Evolutionary conservation across 2,888 invertebrate genomes (phyloP).

Genomic region (Eilema griseolum): DNA sequence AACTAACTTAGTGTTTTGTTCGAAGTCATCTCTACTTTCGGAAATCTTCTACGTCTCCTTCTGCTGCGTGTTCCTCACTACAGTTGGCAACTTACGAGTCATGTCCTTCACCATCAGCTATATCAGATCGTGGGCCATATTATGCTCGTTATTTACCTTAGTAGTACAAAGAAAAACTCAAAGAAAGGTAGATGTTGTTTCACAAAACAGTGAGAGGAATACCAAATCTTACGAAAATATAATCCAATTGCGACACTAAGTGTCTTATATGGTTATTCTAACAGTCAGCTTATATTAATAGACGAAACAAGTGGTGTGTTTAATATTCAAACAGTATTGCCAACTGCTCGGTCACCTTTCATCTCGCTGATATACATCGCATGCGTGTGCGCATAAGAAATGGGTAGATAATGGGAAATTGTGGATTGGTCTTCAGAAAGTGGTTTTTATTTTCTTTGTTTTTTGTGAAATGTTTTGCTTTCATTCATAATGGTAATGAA

Average conservation of each 20-base stretch:
- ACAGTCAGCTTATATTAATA: slow-evolving; percentile 47
- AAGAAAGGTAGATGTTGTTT: slow-evolving; percentile 12
- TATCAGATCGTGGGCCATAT: background rate
- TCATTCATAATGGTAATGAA: background rate
- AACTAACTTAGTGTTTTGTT: too few relatives aligned
- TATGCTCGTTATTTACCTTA: background rate
- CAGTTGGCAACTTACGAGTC: too few relatives aligned
- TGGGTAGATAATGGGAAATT: slow-evolving; percentile 49
- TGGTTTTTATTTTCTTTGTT: slow-evolving; percentile 3
- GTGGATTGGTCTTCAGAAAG: slow-evolving; percentile 40
- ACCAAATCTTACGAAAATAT: slow-evolving; percentile 11
- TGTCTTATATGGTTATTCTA: slow-evolving; percentile 41
- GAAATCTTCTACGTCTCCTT: too few relatives aligned
- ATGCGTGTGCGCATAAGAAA: slow-evolving; percentile 56
- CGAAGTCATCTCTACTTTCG: too few relatives aligned
- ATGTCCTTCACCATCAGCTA: background rate
- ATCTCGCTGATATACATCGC: slow-evolving; percentile 59
- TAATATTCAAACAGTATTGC: slow-evolving; percentile 44
- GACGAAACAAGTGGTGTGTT: slow-evolving; percentile 45
- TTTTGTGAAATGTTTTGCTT: slow-evolving; percentile 4
- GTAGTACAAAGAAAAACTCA: background rate
- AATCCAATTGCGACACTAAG: slow-evolving; percentile 37
- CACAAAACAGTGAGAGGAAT: slow-evolving; percentile 15
- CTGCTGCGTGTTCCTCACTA: too few relatives aligned
- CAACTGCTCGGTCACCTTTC: slow-evolving; percentile 56